Base-by-base conservation (phyloP, 2,797 vertebrate genomes). In the Microctenopoma stevenorrisi region DNA sequence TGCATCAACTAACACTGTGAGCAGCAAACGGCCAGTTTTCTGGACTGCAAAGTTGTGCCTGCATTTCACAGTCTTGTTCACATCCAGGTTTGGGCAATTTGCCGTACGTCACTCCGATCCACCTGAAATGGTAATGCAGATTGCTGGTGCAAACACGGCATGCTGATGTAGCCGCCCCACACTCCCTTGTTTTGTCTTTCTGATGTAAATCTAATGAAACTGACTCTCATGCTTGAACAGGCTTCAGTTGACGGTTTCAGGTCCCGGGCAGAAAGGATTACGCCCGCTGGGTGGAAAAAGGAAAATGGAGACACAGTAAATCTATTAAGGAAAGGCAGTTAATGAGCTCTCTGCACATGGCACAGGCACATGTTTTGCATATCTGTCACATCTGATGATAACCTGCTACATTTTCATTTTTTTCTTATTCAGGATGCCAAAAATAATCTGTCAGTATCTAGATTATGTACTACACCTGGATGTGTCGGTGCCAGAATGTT, bases 161-260 rank as follows among this genome's bases (percentile, higher is more conserved):
- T 66, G 52, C 56, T 78, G 67, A 77, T 80, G 76, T 28, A 68
- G 68, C 65, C 38, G 33, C 60, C 54, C 53, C 28, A 74, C 83
- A 71, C 68, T 66, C 16, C 28, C 62, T 53, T 75, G 71, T 81
- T 81, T 74, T 78, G 70, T 68, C 59, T 71, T 50, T 74, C 68
- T 82, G 71, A 79, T 83, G 75, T 82, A 78, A 78, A 81, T 81
- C 67, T 82, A 89, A 87, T 90, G 75, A 78, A 90, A 84, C 61
- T 38, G 76, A 49, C 73, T 81, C 78, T 62, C 67, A 59, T 13
- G 79, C 71, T 62, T 68, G 61, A 78, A 55, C 48, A 33, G 52
- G 43, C 63, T 74, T 70, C 43, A 64, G 67, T 67, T 52, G 59
- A 76, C 4, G 65, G 74, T 69, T 79, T 78, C 62, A 78, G 65